Conservation (phyloP, 2,113 vertebrate genomes). For the Bos indicus region DNA sequence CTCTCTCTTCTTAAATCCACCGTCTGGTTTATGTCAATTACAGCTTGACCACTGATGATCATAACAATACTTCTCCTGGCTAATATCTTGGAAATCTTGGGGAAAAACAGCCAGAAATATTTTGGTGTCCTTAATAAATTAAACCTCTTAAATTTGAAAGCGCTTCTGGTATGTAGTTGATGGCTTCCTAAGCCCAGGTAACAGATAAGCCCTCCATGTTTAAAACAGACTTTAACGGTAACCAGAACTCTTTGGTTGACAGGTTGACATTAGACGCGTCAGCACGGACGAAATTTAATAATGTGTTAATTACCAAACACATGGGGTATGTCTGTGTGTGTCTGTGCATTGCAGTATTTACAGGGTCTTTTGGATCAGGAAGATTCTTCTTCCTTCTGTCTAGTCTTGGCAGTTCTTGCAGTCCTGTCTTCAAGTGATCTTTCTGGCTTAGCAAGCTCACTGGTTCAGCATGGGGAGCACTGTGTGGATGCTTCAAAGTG, state of each 20-base stretch:
- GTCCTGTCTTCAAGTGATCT: background rate
- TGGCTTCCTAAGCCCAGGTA: background rate
- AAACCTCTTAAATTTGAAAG: background rate
- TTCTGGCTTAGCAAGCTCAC: background rate
- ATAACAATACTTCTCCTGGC: background rate
- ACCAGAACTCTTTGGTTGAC: background rate
- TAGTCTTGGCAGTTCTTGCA: background rate
- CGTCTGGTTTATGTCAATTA: constrained; percentile 2
- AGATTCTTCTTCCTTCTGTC: background rate
- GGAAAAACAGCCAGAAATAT: constrained; percentile 20
- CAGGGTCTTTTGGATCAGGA: background rate
- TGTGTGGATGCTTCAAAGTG: rapidly evolving
- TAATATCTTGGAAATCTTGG: constrained; percentile 5
- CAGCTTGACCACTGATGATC: background rate
- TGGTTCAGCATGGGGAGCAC: rapidly evolving
- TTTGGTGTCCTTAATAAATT: background rate
- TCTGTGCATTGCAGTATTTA: background rate
- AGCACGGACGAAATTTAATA: background rate
- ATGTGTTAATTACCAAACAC: background rate
- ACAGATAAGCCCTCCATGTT: background rate
- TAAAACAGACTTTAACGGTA: constrained; percentile 10
- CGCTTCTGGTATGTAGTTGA: background rate
- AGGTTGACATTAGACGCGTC: background rate
- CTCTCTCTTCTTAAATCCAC: background rate
- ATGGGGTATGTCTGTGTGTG: background rate